Conservation (phyloP, 2,888 invertebrate genomes). For the Tipula lateralis region DNA sequence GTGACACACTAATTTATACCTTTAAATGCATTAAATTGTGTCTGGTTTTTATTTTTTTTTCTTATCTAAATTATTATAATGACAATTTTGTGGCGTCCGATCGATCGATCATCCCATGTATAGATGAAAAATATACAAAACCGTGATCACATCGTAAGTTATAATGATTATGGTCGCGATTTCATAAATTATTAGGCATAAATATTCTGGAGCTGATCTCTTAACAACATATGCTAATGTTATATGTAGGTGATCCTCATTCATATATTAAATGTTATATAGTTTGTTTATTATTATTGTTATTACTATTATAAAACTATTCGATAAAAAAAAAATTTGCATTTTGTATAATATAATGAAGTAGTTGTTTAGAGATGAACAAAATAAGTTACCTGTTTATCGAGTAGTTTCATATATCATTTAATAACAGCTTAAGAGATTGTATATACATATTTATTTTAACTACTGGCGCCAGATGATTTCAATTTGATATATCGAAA, state of each 20-base stretch:
- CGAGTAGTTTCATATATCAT: background rate
- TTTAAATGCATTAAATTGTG: background rate
- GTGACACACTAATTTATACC: background rate
- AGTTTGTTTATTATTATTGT: background rate
- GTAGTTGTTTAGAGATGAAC: background rate
- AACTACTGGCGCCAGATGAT: slow-evolving; percentile 26
- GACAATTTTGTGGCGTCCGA: background rate
- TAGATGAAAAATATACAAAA: background rate
- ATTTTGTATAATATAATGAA: background rate
- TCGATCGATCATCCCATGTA: background rate
- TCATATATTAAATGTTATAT: background rate
- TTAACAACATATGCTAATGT: background rate
- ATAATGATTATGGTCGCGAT: background rate
- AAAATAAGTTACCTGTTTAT: background rate
- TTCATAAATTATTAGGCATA: background rate
- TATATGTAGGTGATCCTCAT: background rate
- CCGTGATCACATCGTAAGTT: background rate
- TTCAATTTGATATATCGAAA: background rate
- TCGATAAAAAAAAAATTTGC: background rate
- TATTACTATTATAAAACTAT: background rate
- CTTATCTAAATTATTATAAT: background rate
- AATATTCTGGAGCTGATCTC: background rate
- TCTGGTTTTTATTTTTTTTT: background rate
- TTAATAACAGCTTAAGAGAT: background rate
- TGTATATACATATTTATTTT: slow-evolving; percentile 6